Base-by-base conservation (phyloP, 2,113 vertebrate genomes). In the Cyphomyrus plagiostoma region DNA sequence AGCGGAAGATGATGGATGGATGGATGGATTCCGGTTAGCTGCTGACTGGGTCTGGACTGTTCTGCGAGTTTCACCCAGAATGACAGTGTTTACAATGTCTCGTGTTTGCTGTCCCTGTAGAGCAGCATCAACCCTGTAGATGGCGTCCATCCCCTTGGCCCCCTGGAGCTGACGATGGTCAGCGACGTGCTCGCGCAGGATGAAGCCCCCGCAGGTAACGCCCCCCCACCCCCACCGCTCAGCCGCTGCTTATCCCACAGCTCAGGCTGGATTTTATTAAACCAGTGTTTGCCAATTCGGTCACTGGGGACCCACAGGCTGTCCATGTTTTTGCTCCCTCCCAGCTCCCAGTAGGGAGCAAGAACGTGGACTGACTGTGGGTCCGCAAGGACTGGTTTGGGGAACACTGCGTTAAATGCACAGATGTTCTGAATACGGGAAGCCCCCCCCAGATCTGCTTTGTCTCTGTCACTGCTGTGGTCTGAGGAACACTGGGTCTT, bases 101-200 rank as follows among this genome's bases (percentile, higher is more conserved):
- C 0, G 17, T 8, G 42, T 45, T 19, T 45, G 13, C 45, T 91
- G 89, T 45, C 74, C 30, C 83, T 15, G 92, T 92, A 99, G 98
- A 99, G 98, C 95, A 99, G 98, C 93, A 99, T 99, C 91, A 99
- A 99, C 95, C 98, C 98, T 1, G 97, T 99, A 94, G 98, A 99
- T 96, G 98, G 98, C 88, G 95, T 99, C 58, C 99, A 96, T 91
- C 98, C 98, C 91, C 97, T 98, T 90, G 95, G 93, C 90, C 96
- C 97, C 91, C 95, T 98, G 96, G 98, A 98, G 90, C 94, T 95
- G 1, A 91, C 96, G 23, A 96, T 96, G 94, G 95, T 97, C 94
- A 96, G 92, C 95, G 92, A 96, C 1, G 99, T 99, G 98, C 98
- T 98, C 95, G 98, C 97, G 88, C 98, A 99, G 92, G 97, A 97